Evolutionary conservation across 2,113 vertebrate species (phyloP).

Genomic region (Cavia aperea): DNA sequence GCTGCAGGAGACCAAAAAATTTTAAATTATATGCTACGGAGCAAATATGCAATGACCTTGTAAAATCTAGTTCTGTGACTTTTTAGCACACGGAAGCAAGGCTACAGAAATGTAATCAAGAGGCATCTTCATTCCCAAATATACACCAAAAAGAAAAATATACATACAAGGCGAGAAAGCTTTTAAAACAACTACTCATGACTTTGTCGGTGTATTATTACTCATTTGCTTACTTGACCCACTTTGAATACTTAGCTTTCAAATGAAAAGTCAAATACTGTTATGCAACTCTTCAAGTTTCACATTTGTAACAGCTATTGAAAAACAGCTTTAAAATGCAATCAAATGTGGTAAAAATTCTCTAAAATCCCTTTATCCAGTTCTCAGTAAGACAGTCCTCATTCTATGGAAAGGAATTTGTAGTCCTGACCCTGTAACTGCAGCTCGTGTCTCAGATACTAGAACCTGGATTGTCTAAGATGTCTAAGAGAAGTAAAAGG

Average conservation of each 20-base stretch:
- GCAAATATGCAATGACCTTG: slow-evolving; percentile 41
- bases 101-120: background rate
- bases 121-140: slow-evolving; percentile 1
- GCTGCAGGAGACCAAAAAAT: slow-evolving; percentile 78
- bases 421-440: slow-evolving; percentile 57
- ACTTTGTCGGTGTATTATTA: background rate
- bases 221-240: background rate
- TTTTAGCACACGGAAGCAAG: slow-evolving; percentile 6
- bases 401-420: slow-evolving; percentile 50
- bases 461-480: background rate
- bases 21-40: slow-evolving; percentile 69
- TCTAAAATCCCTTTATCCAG: slow-evolving; percentile 49
- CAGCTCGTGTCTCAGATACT: background rate
- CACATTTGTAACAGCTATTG: background rate
- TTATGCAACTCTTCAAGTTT: background rate
- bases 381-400: slow-evolving; percentile 52
- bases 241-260: background rate
- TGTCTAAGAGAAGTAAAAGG: background rate
- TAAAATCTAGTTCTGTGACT: slow-evolving; percentile 56
- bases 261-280: background rate
- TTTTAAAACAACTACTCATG: background rate
- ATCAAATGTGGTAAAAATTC: slow-evolving; percentile 35
- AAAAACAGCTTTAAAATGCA: slow-evolving; percentile 31
- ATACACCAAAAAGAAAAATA: background rate
- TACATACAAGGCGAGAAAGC: background rate